Conservation (phyloP, 2,797 vertebrate genomes). For the Lacerta bilineata region DNA sequence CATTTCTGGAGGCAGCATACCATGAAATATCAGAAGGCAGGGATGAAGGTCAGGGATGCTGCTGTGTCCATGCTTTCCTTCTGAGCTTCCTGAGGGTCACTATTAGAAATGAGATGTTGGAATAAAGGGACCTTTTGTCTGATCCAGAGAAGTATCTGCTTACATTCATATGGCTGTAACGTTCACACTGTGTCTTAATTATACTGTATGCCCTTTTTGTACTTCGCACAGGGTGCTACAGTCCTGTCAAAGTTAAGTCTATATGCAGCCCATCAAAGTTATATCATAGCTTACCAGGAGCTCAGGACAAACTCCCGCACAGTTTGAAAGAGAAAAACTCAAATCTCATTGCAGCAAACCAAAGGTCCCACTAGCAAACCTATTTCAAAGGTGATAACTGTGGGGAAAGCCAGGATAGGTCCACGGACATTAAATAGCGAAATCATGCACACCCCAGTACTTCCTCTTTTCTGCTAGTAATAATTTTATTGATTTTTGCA, state of each 20-base stretch:
- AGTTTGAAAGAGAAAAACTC: not conserved
- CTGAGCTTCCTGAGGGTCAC: not conserved
- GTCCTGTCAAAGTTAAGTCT: not conserved
- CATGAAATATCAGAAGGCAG: not conserved
- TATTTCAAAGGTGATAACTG: not conserved
- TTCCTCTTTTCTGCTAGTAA: slow-evolving; percentile 1
- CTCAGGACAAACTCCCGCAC: not conserved
- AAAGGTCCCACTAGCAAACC: not conserved
- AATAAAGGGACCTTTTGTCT: not conserved
- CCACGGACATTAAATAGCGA: not conserved
- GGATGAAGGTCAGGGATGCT: no score
- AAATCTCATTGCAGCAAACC: not conserved
- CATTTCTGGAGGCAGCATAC: not conserved
- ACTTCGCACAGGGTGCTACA: not conserved
- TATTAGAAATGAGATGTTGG: not conserved
- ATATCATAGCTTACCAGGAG: no score
- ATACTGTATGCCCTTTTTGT: not conserved
- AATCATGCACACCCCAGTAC: not conserved
- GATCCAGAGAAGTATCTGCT: not conserved
- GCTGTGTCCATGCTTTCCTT: no score
- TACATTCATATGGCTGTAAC: not conserved
- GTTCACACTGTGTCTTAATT: not conserved
- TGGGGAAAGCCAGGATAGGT: not conserved
- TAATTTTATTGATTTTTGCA: slow-evolving; percentile 7
- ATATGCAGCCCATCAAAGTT: not conserved